Evolutionary conservation across 92 coral and sea anemone genomes (phyloP), one percentile per base, ranked within the genome.

Genomic region (Palythoa grandiflora): DNA sequence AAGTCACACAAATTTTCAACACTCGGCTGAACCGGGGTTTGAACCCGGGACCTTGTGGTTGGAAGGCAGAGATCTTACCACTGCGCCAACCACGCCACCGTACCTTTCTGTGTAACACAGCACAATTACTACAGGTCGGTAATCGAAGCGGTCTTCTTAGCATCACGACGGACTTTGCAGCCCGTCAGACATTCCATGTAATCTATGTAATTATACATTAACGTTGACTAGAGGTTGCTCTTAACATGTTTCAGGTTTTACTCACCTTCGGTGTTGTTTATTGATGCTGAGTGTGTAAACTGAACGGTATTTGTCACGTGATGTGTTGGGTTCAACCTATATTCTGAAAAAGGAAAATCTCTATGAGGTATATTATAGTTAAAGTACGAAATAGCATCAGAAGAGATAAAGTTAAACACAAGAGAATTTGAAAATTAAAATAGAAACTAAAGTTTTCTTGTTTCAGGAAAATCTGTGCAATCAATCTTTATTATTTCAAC

Each of bases 211-310:
- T 28, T 28, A 28, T 28, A 28, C 10, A 17, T 1, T 3, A 10
- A 19, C 1, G 50, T 40, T 73, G 6, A 40, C 52, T n/a, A 66
- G 36, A n/a, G 28, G 11, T 9, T 3, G 11, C 9, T 68, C 9
- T n/a, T 21, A 28, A 21, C 19, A 11, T 36, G 16, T 7, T 2
- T 28, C 38, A 6, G 54, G 9, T 6, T 19, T 12, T 75, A 15
- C 5, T 16, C 9, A 50, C 80, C 80, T 75, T 75, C 20, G 9
- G 80, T 75, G 60, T 21, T 75, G 60, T 75, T 50, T 19, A 48
- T 15, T 14, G n/a, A 48, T 9, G 38, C 38, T n/a, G 60, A 20
- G 16, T 50, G 36, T 6, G 80, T 75, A 9, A 21, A 1, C 3
- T 12, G 60, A 21, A 75, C 13, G 16, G 80, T 75, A 14, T 36